These are phyloP conservation scores for Pangasius krempfi DNA, from an alignment of 2,797 vertebrate genomes.

Conservation along the genomic window DNA sequence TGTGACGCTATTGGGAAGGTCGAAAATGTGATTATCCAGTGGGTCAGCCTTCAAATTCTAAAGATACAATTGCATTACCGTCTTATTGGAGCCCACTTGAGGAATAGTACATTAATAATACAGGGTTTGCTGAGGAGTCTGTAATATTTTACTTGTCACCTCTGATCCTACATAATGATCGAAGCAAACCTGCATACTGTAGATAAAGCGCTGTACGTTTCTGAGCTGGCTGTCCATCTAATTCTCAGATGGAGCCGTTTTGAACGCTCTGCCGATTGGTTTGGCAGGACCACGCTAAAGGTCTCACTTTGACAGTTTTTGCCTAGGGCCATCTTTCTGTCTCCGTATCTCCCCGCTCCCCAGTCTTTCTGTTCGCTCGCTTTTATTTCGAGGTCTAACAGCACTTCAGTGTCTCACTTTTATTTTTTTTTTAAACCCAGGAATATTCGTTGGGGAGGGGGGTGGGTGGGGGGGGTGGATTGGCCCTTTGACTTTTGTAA, in stretches of 20 bases:
- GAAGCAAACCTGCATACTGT: slow-evolving; percentile 12
- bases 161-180: slow-evolving; percentile 26
- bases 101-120: slow-evolving; percentile 22
- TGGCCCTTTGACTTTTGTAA: slow-evolving; percentile 23
- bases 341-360: slow-evolving; percentile 41
- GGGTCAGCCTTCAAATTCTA: slow-evolving; percentile 1
- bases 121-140: not conserved
- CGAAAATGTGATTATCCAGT: not conserved
- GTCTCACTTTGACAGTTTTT: slow-evolving; percentile 75
- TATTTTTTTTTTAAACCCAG: slow-evolving; percentile 60
- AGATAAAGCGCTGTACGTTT: slow-evolving; percentile 3
- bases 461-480: not conserved
- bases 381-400: slow-evolving; percentile 60
- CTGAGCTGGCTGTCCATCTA: not conserved
- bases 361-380: slow-evolving; percentile 45
- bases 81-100: slow-evolving; percentile 5
- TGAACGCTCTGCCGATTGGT: slow-evolving; percentile 69
- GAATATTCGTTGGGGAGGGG: slow-evolving; percentile 47
- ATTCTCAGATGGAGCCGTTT: slow-evolving; percentile 36
- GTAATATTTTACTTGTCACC: slow-evolving; percentile 12
- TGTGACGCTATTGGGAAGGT: not conserved
- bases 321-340: slow-evolving; percentile 64
- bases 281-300: slow-evolving; percentile 75
- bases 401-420: slow-evolving; percentile 69
- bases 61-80: slow-evolving; percentile 1